A percentile compares a stretch with the other conserved stretches of the same genome.
phyloP scores from a whole-genome alignment of 2,113 vertebrate species.

The Balaenoptera acutorostrata region DNA sequence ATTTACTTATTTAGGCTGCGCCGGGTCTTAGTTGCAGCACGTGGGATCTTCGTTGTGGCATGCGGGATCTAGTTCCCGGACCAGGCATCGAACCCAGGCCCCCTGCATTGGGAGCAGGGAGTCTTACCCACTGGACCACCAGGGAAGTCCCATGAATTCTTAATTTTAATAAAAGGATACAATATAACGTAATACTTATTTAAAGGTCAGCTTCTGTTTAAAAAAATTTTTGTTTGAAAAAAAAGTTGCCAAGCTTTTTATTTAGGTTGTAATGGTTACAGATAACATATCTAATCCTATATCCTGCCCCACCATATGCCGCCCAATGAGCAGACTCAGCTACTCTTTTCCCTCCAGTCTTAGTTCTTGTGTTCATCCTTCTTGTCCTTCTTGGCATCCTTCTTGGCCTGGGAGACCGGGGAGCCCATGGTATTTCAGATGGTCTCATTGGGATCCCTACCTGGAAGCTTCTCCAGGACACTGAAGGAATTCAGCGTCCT shows the following conservation, averaged over 20 bases:
- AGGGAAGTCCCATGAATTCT: background rate
- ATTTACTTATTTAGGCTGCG: too few species aligned
- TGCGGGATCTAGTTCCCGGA: too few species aligned
- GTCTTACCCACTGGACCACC: too few species aligned
- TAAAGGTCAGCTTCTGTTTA: background rate
- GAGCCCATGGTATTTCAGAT: conserved; percentile 95
- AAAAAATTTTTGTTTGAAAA: background rate
- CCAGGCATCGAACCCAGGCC: too few species aligned
- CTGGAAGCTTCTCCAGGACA: conserved; percentile 91
- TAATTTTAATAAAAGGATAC: conserved; percentile 30
- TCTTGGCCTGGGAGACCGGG: conserved; percentile 82
- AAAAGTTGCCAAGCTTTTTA: conserved; percentile 40
- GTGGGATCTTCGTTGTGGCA: too few species aligned
- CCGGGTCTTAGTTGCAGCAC: too few species aligned
- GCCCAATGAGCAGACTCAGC: background rate
- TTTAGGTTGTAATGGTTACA: conserved; percentile 21
- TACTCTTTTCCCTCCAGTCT: background rate
- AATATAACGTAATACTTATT: background rate
- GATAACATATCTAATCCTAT: background rate
- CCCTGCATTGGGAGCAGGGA: too few species aligned
- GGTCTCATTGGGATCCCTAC: conserved; percentile 92
- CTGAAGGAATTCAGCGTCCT: conserved; percentile 95
- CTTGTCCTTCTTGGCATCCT: conserved; percentile 87
- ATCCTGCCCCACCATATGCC: background rate
- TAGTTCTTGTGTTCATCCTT: conserved; percentile 74